These are phyloP conservation scores for Lutjanus erythropterus DNA, from an alignment of 2,113 vertebrate genomes.

Conservation along the genomic window DNA sequence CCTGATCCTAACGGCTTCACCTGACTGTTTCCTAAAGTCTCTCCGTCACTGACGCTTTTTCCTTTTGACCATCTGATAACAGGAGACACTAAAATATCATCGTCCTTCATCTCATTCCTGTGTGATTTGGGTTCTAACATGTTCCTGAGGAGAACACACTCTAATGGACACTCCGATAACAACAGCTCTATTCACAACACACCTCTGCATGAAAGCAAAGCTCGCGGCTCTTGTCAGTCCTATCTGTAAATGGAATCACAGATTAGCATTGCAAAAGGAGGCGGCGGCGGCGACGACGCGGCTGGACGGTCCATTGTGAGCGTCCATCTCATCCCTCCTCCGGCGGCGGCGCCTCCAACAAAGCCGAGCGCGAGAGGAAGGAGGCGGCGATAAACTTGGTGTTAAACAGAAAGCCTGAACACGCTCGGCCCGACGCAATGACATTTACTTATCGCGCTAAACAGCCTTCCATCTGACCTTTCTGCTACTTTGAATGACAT, in stretches of 20 bases:
- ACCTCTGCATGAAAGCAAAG: slow-evolving; percentile 13
- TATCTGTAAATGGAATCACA: slow-evolving; percentile 74
- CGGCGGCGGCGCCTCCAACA: slow-evolving; percentile 61
- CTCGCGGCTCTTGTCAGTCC: slow-evolving; percentile 39
- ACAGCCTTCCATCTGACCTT: slow-evolving; percentile 84
- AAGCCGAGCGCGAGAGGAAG: slow-evolving; percentile 46
- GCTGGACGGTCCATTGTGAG: slow-evolving; percentile 73
- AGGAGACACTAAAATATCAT: neutral
- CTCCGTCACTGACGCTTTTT: neutral
- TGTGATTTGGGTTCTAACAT: neutral
- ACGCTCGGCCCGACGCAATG: slow-evolving; percentile 60
- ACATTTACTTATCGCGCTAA: slow-evolving; percentile 86
- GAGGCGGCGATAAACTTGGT: slow-evolving; percentile 68
- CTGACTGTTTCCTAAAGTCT: neutral
- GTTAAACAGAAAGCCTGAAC: slow-evolving; percentile 81
- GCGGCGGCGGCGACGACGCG: too few relatives aligned
- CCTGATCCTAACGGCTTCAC: too few relatives aligned
- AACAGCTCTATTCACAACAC: slow-evolving; percentile 67
- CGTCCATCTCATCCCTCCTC: slow-evolving; percentile 37
- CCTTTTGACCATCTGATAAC: neutral
- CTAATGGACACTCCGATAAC: slow-evolving; percentile 44
- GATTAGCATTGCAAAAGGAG: slow-evolving; percentile 80
- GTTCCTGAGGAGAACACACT: slow-evolving; percentile 37
- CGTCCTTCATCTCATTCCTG: neutral
- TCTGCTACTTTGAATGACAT: slow-evolving; percentile 84